Conservation (phyloP, 2,113 vertebrate species). For the Saccopteryx leptura region DNA sequence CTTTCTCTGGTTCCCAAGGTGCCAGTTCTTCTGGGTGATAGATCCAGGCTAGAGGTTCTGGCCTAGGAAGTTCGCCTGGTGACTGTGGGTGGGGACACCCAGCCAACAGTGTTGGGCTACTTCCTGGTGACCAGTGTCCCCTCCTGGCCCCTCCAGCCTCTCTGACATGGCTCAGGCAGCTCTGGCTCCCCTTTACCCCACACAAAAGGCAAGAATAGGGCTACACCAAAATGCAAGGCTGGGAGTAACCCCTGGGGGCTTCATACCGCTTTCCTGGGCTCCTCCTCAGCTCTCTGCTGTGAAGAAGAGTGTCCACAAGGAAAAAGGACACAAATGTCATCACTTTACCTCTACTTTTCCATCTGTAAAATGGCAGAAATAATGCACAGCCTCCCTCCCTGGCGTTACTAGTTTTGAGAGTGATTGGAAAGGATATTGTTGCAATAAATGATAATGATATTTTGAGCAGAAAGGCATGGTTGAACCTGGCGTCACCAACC, state of each 20-base stretch:
- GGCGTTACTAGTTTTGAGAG: neutral
- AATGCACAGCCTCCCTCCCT: neutral
- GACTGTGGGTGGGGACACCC: neutral
- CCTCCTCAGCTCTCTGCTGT: neutral
- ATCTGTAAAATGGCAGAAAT: neutral
- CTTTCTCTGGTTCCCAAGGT: neutral
- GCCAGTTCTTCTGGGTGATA: neutral
- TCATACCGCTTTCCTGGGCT: neutral
- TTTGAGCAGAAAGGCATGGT: neutral
- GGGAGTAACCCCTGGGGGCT: neutral
- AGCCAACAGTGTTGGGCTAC: neutral
- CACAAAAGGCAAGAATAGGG: neutral
- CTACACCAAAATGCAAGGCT: neutral
- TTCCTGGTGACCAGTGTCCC: neutral
- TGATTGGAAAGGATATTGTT: neutral
- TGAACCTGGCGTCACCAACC: neutral
- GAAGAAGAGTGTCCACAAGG: neutral
- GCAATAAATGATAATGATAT: neutral
- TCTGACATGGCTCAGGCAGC: neutral
- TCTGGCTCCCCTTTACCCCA: neutral
- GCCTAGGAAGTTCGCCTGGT: neutral
- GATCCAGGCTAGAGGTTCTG: neutral
- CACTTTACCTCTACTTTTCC: neutral
- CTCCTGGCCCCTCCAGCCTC: neutral
- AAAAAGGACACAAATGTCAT: neutral